Evolutionary conservation across 2,113 vertebrate genomes (phyloP), one percentile per base, ranked within the genome.

Genomic region (Chinchilla lanigera): DNA sequence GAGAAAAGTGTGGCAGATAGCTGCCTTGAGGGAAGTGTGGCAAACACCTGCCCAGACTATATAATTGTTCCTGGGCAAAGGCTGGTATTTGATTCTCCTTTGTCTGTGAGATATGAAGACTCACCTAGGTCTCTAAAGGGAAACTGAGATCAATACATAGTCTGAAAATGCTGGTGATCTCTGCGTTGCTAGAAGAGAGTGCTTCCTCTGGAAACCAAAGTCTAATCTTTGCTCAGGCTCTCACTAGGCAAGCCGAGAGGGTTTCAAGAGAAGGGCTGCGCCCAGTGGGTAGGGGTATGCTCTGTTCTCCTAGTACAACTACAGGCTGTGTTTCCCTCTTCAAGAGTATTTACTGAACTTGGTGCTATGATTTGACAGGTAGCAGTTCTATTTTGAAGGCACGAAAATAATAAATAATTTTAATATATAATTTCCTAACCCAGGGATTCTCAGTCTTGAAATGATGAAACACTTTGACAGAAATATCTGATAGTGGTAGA

Each of bases 361-460:
- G 26, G 9, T 81, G 54, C 44, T 83, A 3, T 60, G 28, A 24
- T 60, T 93, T 84, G 75, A 20, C 44, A 84, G 60, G 19, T 6
- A 81, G 75, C 12, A 75, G 87, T 63, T 94, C 38, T 63, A 41
- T 90, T 87, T 75, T 60, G 85, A 94, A 96, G 73, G 30, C 44
- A 63, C 50, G 20, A 90, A 93, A 94, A 80, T 24, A 67, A 78
- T 73, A 88, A 90, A 54, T n/a, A 90, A 84, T 82, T 96, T 98
- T 58, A 69, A 87, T 67, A 47, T 71, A n/a, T 13, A 93, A 81
- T 61, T 81, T 77, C 65, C 56, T 92, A 93, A 78, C 33, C 28
- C 22, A 47, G 67, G 92, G 35, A 69, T 93, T 84, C 41, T 77
- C n/a, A 85, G 58, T 90, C 69, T 97, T 96, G n/a, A 38, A 95